Conservation (phyloP, 2,797 vertebrate genomes). For the Pteropus rufus region DNA sequence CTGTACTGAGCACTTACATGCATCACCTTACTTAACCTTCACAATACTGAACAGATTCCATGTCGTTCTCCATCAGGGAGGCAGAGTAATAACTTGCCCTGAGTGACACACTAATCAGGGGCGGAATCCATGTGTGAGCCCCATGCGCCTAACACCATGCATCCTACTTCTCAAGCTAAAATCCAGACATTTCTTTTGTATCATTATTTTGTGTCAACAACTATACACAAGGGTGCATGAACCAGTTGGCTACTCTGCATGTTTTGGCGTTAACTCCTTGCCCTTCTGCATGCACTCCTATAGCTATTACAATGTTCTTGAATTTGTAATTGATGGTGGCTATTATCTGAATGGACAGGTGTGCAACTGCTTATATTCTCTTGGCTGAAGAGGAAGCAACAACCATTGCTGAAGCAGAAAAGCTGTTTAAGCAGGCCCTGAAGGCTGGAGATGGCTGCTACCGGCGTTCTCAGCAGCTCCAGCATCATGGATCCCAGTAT, state of each 20-base stretch:
- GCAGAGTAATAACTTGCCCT: slow-evolving; percentile 62
- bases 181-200: slow-evolving; percentile 54
- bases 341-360: slow-evolving; percentile 84
- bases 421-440: slow-evolving; percentile 95
- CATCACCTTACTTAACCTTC: slow-evolving; percentile 46
- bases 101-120: slow-evolving; percentile 38
- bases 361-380: slow-evolving; percentile 97
- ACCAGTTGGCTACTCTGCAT: slow-evolving; percentile 60
- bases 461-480: slow-evolving; percentile 94
- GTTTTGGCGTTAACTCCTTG: slow-evolving; percentile 48
- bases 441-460: slow-evolving; percentile 96
- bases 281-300: slow-evolving; percentile 56
- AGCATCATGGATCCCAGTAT: slow-evolving; percentile 95
- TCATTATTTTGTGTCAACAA: slow-evolving; percentile 62
- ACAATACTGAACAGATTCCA: background rate
- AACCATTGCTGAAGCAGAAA: slow-evolving; percentile 97
- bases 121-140: background rate
- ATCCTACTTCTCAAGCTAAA: slow-evolving; percentile 48
- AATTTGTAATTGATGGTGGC: slow-evolving; percentile 43
- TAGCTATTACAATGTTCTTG: background rate
- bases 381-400: slow-evolving; percentile 98
- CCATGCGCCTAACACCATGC: slow-evolving; percentile 26
- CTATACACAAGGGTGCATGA: slow-evolving; percentile 61
- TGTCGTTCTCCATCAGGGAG: slow-evolving; percentile 41
- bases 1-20: slow-evolving; percentile 42